These are phyloP conservation scores for Oxyteleia sp. DNA, from an alignment of 2,888 invertebrate genomes.

Conservation along the genomic window DNA sequence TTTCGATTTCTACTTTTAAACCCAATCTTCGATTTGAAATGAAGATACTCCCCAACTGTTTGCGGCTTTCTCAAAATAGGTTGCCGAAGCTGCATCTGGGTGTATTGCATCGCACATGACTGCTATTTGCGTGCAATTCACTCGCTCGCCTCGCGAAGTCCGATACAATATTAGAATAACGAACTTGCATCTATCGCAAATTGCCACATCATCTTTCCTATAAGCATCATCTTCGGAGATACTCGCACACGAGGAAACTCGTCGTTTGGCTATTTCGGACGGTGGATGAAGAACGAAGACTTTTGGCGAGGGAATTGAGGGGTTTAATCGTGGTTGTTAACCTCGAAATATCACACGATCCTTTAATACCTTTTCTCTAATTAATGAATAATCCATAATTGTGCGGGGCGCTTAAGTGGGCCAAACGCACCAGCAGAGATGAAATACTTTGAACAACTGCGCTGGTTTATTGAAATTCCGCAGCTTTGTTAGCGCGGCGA, in stretches of 20 bases:
- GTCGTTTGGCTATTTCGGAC: too few relatives aligned
- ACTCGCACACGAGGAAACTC: background rate
- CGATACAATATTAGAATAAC: slow-evolving; percentile 70
- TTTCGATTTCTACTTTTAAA: slow-evolving; percentile 45
- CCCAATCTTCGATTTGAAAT: slow-evolving; percentile 54
- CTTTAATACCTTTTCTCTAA: too few relatives aligned
- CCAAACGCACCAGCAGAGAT: too few relatives aligned
- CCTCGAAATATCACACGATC: too few relatives aligned
- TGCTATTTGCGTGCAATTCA: slow-evolving; percentile 72
- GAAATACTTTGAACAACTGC: slow-evolving; percentile 3
- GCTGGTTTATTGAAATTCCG: slow-evolving; percentile 5
- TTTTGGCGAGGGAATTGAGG: too few relatives aligned
- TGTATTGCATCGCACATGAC: slow-evolving; percentile 67
- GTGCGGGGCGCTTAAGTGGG: too few relatives aligned
- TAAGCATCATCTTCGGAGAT: background rate
- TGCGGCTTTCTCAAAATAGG: slow-evolving; percentile 71
- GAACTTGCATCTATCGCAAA: slow-evolving; percentile 31
- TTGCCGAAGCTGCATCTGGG: slow-evolving; percentile 69
- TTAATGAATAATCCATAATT: too few relatives aligned
- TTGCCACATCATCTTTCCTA: slow-evolving; percentile 16
- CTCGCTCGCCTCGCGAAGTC: slow-evolving; percentile 52
- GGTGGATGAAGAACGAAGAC: too few relatives aligned
- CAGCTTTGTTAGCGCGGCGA: background rate
- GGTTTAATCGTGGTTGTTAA: too few relatives aligned
- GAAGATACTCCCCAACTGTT: slow-evolving; percentile 38